These are phyloP conservation scores for Boloria euphrosyne DNA, from an alignment of 2,888 invertebrate genomes.

Conservation along the genomic window DNA sequence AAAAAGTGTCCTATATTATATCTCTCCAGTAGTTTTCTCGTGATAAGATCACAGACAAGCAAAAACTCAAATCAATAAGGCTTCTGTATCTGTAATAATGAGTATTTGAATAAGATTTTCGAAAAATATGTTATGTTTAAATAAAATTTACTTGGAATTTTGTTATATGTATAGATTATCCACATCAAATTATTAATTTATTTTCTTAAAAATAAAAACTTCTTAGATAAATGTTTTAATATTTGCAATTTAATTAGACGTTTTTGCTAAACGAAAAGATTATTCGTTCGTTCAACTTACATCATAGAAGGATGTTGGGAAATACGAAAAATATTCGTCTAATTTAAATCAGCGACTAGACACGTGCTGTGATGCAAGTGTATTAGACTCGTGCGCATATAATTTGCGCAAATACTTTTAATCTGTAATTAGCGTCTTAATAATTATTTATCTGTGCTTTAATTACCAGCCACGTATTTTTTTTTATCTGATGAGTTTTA, in stretches of 20 bases:
- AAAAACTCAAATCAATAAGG: too few species aligned
- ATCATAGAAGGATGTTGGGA: constrained; percentile 3
- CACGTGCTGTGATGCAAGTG: constrained; percentile 4
- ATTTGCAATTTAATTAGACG: constrained; percentile 4
- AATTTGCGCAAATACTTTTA: neutral
- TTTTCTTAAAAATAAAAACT: constrained; percentile 1
- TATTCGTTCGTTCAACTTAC: constrained; percentile 9
- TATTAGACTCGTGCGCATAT: neutral
- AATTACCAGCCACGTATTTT: too few species aligned
- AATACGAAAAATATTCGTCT: constrained; percentile 12
- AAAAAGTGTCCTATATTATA: too few species aligned
- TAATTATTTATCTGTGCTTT: neutral
- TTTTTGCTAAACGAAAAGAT: constrained; percentile 1
- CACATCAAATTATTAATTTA: neutral
- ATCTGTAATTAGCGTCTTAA: neutral
- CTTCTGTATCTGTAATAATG: too few species aligned
- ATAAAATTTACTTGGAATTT: too few species aligned
- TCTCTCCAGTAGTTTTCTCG: too few species aligned
- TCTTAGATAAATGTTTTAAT: neutral
- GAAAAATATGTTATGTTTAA: too few species aligned
- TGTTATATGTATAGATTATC: too few species aligned
- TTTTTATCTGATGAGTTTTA: too few species aligned
- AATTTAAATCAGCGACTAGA: constrained; percentile 1
- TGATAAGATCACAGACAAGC: too few species aligned
- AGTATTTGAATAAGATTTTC: too few species aligned